These are phyloP conservation scores for Exephanes ischioxanthus DNA, from an alignment of 2,888 invertebrate genomes.

Conservation along the genomic window DNA sequence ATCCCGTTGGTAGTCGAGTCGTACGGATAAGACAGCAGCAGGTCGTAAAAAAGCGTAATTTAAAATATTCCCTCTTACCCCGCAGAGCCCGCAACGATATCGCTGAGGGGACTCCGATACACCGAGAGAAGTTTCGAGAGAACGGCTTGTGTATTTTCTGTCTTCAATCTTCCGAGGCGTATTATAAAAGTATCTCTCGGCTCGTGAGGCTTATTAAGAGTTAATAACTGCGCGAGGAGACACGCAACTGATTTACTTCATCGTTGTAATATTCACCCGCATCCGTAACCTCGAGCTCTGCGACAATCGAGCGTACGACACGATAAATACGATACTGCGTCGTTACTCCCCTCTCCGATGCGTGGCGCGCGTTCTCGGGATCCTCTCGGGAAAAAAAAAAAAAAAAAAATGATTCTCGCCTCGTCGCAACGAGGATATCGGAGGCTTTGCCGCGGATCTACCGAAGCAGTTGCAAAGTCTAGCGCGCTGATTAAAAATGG, in stretches of 20 bases:
- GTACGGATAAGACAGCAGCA: too few relatives aligned
- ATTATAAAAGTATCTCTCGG: conserved; percentile 34
- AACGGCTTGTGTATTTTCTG: conserved; percentile 8
- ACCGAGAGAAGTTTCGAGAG: background rate
- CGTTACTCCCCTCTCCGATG: conserved; percentile 25
- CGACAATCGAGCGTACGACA: conserved; percentile 12
- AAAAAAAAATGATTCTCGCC: background rate
- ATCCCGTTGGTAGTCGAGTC: too few relatives aligned
- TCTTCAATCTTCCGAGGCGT: conserved; percentile 14
- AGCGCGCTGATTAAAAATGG: background rate
- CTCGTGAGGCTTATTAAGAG: conserved; percentile 8
- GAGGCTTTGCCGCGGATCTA: background rate
- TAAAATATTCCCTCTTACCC: background rate
- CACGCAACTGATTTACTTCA: conserved; percentile 34
- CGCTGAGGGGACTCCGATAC: background rate
- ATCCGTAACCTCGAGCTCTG: conserved; percentile 1
- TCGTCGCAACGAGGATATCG: background rate
- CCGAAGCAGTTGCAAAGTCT: conserved; percentile 14
- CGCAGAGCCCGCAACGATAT: background rate
- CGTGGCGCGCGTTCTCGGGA: conserved; percentile 16
- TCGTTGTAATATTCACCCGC: conserved; percentile 14
- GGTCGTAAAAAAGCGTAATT: background rate
- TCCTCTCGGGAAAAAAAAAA: background rate
- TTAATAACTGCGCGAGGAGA: conserved; percentile 17
- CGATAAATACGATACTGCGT: conserved; percentile 15